A percentile compares a stretch with the other conserved stretches of the same genome.
Evolutionary conservation across 2,797 vertebrate species (phyloP).

Genomic region (Picus viridis): DNA sequence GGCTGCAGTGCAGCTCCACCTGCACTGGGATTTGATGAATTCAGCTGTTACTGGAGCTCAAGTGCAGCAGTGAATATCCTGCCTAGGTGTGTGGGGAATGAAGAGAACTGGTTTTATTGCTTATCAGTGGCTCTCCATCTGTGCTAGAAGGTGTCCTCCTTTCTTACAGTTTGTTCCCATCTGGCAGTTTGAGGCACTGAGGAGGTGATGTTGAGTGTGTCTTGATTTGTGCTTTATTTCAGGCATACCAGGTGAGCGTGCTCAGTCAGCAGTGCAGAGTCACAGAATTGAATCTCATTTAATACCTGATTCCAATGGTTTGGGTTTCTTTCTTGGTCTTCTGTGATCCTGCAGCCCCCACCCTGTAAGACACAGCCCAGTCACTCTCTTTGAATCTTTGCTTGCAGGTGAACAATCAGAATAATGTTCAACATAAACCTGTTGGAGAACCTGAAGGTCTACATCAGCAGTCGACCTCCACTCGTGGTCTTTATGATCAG

Average conservation of each 20-base stretch:
- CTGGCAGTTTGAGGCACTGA: neutral
- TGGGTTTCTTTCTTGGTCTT: neutral
- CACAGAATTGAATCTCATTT: accelerated
- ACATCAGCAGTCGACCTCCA: constrained; percentile 93
- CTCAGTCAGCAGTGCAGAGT: neutral
- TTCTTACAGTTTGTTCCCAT: neutral
- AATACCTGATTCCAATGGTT: neutral
- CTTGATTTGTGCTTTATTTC: neutral
- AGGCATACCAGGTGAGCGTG: neutral
- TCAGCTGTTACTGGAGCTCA: neutral
- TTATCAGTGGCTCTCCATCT: accelerated
- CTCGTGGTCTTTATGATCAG: constrained; percentile 99
- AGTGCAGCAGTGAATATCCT: neutral
- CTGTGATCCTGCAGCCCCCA: accelerated
- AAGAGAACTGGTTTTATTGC: neutral
- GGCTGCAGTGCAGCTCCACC: neutral
- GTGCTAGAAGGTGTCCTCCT: neutral
- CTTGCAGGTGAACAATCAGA: constrained; percentile 86
- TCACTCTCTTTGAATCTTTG: neutral
- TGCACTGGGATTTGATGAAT: neutral
- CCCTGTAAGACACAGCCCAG: neutral
- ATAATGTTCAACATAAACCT: constrained; percentile 87
- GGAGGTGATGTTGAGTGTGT: neutral
- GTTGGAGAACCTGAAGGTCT: constrained; percentile 95
- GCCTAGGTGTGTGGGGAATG: neutral